These are phyloP conservation scores for Erythrolamprus reginae DNA, from an alignment of 2,113 vertebrate species.

Conservation along the genomic window DNA sequence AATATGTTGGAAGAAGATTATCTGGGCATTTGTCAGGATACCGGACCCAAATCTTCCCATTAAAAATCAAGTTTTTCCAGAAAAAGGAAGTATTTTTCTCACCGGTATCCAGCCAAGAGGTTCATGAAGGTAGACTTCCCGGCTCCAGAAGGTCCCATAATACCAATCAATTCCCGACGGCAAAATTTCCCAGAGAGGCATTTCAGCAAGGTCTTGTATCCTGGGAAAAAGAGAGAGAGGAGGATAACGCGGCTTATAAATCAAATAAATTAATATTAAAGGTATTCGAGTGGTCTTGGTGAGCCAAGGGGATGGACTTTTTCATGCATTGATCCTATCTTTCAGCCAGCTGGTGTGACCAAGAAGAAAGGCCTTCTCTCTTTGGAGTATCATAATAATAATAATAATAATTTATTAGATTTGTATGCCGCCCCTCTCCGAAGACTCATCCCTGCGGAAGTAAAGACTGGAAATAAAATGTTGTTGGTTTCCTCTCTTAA, in stretches of 20 bases:
- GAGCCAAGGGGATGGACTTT: too few species aligned
- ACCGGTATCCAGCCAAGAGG: constrained; percentile 97
- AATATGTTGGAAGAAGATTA: background rate
- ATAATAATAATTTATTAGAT: too few species aligned
- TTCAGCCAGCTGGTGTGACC: background rate
- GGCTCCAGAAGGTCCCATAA: constrained; percentile 96
- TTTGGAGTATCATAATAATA: too few species aligned
- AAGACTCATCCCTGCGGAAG: background rate
- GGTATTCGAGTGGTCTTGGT: background rate
- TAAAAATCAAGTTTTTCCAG: background rate
- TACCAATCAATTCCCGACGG: constrained; percentile 91
- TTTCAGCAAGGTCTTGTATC: constrained; percentile 97
- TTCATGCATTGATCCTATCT: background rate
- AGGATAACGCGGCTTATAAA: too few species aligned
- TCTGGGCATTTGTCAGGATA: background rate
- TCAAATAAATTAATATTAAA: too few species aligned
- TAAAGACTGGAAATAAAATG: background rate
- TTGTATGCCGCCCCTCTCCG: too few species aligned
- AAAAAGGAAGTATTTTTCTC: constrained; percentile 28
- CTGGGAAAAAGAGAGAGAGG: constrained; percentile 54
- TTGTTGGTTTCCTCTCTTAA: background rate
- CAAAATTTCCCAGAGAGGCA: constrained; percentile 95
- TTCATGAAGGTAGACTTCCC: constrained; percentile 98
- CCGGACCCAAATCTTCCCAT: background rate
- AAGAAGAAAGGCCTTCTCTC: background rate